Evolutionary conservation across 2,888 invertebrate species (phyloP), one percentile per base, ranked within the genome.

Genomic region (Hydropsyche betteni): DNA sequence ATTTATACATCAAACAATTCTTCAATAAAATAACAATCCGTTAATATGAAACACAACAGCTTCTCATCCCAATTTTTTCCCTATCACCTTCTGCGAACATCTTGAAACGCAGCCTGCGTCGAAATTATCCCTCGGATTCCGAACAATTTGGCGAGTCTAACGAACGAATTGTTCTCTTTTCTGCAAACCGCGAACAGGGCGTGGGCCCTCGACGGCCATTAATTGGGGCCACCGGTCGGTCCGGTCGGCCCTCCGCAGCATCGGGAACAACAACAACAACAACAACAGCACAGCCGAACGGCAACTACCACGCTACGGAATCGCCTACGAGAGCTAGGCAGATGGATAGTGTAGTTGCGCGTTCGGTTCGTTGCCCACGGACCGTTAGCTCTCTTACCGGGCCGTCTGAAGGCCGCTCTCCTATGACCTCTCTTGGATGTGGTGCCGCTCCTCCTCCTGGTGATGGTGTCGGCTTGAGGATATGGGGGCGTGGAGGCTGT

Each of bases 391-490:
- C 44, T 44, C 7, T 64, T 36, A 34, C 34, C 64, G 64, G 64
- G 64, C 64, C 64, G 34, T 64, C 64, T 64, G 64, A 64, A 64
- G 64, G 64, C 64, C 64, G 64, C 36, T 33, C 64, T 64, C 64
- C 64, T 64, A n/a, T n/a, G 64, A 64, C 33, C 64, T 36, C 64
- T 64, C 58, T 58, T 58, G 24, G 58, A 6, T 44, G 44, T 10
- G 6, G 6, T 44, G 6, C 44, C 10, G 44, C 44, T 8, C 6
- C 44, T 24, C 24, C 24, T 24, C 24, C 24, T 24, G 24, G 1
- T 24, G 24, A 24, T 24, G 24, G 24, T 24, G 24, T 24, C 6
- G 44, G 10, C 44, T 6, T 44, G 44, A 10, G 44, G 44, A 44
- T 10, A 44, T 10, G 44, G 44, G 4, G 44, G 44, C 44, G 44